These are phyloP conservation scores for Drosophila tani DNA, from an alignment of 1,140 invertebrate species.

Conservation along the genomic window DNA sequence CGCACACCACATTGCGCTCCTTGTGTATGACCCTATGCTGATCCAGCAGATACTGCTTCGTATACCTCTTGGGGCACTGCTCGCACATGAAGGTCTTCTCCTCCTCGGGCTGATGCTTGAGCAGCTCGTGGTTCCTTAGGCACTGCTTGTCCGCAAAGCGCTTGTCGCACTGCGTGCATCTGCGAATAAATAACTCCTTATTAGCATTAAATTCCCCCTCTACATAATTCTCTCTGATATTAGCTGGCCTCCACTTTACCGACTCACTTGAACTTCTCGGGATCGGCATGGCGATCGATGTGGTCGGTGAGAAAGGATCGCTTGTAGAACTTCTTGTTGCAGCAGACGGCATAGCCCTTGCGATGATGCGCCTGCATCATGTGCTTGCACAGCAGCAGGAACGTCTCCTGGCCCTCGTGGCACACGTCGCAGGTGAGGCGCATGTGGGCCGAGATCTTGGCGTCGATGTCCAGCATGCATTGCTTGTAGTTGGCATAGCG, in stretches of 20 bases:
- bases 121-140: slow-evolving; percentile 73
- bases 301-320: slow-evolving; percentile 75
- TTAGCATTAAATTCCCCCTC: background rate
- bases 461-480: slow-evolving; percentile 71
- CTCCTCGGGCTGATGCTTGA: slow-evolving; percentile 76
- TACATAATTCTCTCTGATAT: background rate
- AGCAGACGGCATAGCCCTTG: slow-evolving; percentile 75
- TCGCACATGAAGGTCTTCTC: slow-evolving; percentile 73
- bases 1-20: slow-evolving; percentile 65
- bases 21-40: slow-evolving; percentile 74
- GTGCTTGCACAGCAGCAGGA: slow-evolving; percentile 67
- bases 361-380: slow-evolving; percentile 63
- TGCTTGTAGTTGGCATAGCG: slow-evolving; percentile 66
- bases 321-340: slow-evolving; percentile 81
- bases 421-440: slow-evolving; percentile 74
- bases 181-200: slow-evolving; percentile 7
- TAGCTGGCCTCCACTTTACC: slow-evolving; percentile 56
- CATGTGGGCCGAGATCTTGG: slow-evolving; percentile 74
- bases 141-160: slow-evolving; percentile 78
- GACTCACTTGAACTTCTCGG: slow-evolving; percentile 79
- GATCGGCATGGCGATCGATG: slow-evolving; percentile 73
- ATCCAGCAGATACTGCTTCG: slow-evolving; percentile 75
- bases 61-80: slow-evolving; percentile 66
- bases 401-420: slow-evolving; percentile 58
- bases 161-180: slow-evolving; percentile 69